Evolutionary conservation across 1,140 invertebrate species (phyloP).

Genomic region (Calycopis cecrops): DNA sequence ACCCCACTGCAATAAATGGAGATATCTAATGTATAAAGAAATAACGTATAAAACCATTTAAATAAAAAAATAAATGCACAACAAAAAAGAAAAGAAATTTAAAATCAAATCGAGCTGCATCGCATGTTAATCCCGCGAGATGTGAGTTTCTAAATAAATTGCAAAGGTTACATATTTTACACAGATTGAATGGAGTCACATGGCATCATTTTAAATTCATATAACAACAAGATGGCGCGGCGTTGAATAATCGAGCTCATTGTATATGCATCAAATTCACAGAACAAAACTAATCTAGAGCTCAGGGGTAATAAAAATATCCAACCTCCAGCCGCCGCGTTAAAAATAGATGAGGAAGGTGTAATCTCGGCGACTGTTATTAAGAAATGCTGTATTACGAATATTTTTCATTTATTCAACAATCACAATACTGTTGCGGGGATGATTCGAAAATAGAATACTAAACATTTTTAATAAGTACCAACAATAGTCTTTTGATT

Average conservation of each 20-base stretch:
- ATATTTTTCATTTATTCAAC: constrained; percentile 50
- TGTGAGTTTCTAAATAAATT: constrained; percentile 8
- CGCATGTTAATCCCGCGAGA: neutral
- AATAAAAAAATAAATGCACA: too few species aligned
- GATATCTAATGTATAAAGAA: too few species aligned
- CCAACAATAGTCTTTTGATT: too few species aligned
- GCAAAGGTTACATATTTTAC: constrained; percentile 7
- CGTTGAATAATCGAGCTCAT: constrained; percentile 70
- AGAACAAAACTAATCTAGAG: constrained; percentile 72
- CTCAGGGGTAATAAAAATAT: constrained; percentile 69
- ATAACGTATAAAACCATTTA: too few species aligned
- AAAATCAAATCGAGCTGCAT: neutral
- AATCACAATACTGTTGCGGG: too few species aligned
- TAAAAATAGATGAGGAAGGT: constrained; percentile 72
- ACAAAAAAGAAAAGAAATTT: neutral
- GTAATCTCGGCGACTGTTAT: constrained; percentile 64
- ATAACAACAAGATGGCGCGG: constrained; percentile 47
- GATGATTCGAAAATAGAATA: too few species aligned
- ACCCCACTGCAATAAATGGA: too few species aligned
- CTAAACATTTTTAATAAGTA: too few species aligned
- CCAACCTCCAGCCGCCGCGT: constrained; percentile 53
- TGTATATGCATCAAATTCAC: constrained; percentile 72
- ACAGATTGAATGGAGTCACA: constrained; percentile 17
- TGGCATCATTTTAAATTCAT: constrained; percentile 55
- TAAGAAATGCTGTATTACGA: constrained; percentile 57